Conservation (phyloP, 2,888 invertebrate genomes). For the Deilephila elpenor region DNA sequence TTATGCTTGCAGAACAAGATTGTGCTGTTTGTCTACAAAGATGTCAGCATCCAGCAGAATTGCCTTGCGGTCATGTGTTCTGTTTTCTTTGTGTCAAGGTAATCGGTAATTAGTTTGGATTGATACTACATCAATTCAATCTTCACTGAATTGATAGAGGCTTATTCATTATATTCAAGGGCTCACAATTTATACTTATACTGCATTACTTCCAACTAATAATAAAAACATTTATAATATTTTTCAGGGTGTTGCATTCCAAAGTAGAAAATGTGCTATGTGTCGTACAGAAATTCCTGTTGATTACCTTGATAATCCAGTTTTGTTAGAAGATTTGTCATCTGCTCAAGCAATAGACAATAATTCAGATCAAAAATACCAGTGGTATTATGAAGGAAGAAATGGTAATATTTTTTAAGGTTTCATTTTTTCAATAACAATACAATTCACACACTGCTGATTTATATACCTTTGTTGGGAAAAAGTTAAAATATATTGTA, state of each 20-base stretch:
- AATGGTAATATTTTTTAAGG: constrained; percentile 87
- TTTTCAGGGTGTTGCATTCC: constrained; percentile 90
- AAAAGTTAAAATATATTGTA: too few relatives aligned
- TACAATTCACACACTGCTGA: neutral
- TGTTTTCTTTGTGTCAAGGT: constrained; percentile 97
- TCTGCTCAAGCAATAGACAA: constrained; percentile 53
- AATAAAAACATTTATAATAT: constrained; percentile 25
- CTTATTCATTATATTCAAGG: too few relatives aligned
- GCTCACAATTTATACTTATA: too few relatives aligned
- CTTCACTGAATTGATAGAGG: neutral
- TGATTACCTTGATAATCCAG: constrained; percentile 94
- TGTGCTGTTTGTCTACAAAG: constrained; percentile 97
- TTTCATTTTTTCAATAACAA: neutral
- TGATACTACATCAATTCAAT: too few relatives aligned
- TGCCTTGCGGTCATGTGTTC: constrained; percentile 98
- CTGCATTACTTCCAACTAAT: neutral
- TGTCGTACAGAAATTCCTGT: constrained; percentile 95
- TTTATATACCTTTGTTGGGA: neutral
- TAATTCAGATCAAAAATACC: constrained; percentile 88
- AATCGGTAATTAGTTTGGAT: constrained; percentile 50
- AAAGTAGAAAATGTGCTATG: constrained; percentile 95
- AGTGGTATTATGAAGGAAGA: constrained; percentile 98
- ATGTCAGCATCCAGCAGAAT: constrained; percentile 95
- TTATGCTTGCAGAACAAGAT: constrained; percentile 77
- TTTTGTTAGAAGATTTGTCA: constrained; percentile 85